Conservation (phyloP, 2,113 vertebrate genomes). For the Gopherus flavomarginatus region DNA sequence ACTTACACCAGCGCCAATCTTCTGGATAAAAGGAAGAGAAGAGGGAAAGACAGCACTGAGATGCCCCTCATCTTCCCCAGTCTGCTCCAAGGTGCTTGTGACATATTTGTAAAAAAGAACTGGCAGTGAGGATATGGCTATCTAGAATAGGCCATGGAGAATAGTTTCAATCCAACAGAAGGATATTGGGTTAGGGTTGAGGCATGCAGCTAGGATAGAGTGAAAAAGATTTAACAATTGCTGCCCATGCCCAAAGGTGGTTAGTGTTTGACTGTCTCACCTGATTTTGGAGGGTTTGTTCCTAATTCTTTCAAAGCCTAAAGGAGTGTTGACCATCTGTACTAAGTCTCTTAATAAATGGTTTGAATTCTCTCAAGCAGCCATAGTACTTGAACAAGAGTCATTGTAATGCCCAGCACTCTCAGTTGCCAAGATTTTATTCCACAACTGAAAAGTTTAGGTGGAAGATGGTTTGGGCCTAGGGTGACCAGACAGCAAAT, state of each 20-base stretch:
- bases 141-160: neutral
- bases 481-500: too few species aligned
- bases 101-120: neutral
- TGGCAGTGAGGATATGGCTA: neutral
- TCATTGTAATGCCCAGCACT: neutral
- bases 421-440: neutral
- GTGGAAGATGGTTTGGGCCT: neutral
- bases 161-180: neutral
- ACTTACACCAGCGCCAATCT: neutral
- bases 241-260: neutral
- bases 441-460: neutral
- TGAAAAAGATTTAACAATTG: neutral
- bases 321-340: neutral
- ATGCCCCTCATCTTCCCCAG: neutral
- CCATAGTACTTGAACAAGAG: neutral
- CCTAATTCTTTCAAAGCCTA: neutral
- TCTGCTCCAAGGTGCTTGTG: neutral
- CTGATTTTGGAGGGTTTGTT: neutral
- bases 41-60: neutral
- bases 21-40: neutral
- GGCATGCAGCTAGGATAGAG: neutral
- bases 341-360: neutral
- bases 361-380: neutral
- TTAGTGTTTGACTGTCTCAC: neutral
- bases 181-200: neutral